Conservation (phyloP, 2,797 vertebrate species). For the Muraenolepis orangiensis region DNA sequence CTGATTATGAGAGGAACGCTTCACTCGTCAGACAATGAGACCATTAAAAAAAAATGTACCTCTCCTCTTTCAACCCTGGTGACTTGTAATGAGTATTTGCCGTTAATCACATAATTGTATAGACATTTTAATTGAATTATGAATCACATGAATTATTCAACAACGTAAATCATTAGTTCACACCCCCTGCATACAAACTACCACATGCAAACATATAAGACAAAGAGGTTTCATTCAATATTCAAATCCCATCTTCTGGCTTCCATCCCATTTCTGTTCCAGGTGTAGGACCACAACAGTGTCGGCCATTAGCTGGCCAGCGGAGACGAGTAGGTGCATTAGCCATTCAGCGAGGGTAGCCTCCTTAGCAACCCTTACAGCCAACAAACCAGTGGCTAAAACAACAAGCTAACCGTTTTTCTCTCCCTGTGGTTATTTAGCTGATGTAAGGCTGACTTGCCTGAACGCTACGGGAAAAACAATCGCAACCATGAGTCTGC, state of each 20-base stretch:
- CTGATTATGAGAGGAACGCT: no score
- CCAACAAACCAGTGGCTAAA: no score
- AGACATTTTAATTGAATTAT: neutral
- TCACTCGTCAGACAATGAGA: no score
- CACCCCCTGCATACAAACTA: neutral
- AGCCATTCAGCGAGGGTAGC: neutral
- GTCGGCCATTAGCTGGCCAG: neutral
- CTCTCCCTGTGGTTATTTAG: no score
- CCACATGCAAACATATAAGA: neutral
- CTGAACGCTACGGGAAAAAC: no score
- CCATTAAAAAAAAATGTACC: neutral
- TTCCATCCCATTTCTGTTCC: neutral
- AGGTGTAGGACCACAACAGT: neutral
- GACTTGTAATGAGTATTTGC: neutral
- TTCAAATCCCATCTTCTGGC: neutral
- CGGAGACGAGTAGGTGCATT: neutral
- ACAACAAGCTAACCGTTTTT: no score
- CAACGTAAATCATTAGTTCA: neutral
- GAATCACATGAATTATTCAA: no score
- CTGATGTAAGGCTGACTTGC: no score
- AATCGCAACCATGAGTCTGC: neutral
- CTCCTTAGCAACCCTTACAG: neutral
- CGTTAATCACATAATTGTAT: neutral
- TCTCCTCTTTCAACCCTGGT: neutral
- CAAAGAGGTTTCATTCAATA: neutral